Conservation (phyloP, 1,140 invertebrate species). For the Drosophila repletoides region DNA sequence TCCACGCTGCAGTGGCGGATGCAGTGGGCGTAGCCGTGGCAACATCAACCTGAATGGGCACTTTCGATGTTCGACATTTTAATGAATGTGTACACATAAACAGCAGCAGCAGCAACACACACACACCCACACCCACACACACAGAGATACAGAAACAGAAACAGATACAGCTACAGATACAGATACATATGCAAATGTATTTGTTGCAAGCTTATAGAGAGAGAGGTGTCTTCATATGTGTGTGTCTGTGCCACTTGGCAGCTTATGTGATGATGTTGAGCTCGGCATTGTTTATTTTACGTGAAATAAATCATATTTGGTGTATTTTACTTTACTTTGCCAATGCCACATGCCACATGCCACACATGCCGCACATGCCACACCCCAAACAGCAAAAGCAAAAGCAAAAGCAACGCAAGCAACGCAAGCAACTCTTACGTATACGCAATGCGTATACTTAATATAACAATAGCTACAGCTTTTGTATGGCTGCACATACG, state of each 20-base stretch:
- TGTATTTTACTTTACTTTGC: slow-evolving; percentile 33
- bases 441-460: slow-evolving; percentile 35
- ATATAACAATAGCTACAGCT: slow-evolving; percentile 18
- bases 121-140: slow-evolving; percentile 9
- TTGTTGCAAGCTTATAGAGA: slow-evolving; percentile 10
- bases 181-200: slow-evolving; percentile 13
- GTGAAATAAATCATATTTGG: slow-evolving; percentile 52
- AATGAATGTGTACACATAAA: slow-evolving; percentile 81
- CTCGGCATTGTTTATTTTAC: slow-evolving; percentile 40
- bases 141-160: slow-evolving; percentile 7
- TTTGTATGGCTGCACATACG: no score
- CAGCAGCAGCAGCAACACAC: slow-evolving; percentile 35
- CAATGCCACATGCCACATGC: not conserved
- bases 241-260: slow-evolving; percentile 24
- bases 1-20: slow-evolving; percentile 33
- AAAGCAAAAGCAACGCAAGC: no score
- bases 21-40: slow-evolving; percentile 59
- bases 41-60: slow-evolving; percentile 76
- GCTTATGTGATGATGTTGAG: slow-evolving; percentile 21
- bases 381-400: not conserved
- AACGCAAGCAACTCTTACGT: not conserved
- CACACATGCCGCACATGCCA: not conserved
- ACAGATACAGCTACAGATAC: slow-evolving; percentile 1
- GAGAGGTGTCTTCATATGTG: not conserved
- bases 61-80: slow-evolving; percentile 81